These are phyloP conservation scores for Alectoris magna DNA, from an alignment of 2,797 vertebrate species.

Conservation along the genomic window DNA sequence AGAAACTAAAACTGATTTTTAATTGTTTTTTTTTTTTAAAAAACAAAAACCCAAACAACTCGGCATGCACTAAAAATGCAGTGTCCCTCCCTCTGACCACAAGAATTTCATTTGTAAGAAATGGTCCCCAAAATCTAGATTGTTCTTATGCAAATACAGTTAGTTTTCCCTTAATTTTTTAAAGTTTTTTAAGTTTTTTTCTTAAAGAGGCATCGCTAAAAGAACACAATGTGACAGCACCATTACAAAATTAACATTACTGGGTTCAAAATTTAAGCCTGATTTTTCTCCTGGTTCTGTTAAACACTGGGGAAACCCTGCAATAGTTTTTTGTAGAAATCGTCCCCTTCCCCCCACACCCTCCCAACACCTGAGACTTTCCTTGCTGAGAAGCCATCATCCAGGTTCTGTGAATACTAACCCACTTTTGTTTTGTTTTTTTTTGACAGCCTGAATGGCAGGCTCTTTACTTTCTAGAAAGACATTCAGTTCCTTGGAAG, in stretches of 20 bases:
- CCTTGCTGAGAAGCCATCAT: slow-evolving; percentile 83
- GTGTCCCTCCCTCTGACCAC: slow-evolving; percentile 44
- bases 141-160: slow-evolving; percentile 73
- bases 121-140: slow-evolving; percentile 80
- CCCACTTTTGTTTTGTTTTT: slow-evolving; percentile 70
- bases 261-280: slow-evolving; percentile 83
- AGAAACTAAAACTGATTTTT: slow-evolving; percentile 38
- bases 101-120: slow-evolving; percentile 72
- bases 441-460: slow-evolving; percentile 86
- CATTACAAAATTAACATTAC: slow-evolving; percentile 88
- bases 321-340: slow-evolving; percentile 72
- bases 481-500: slow-evolving; percentile 83
- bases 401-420: slow-evolving; percentile 86
- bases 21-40: not conserved
- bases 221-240: slow-evolving; percentile 84
- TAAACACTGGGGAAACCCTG: slow-evolving; percentile 77
- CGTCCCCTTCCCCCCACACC: slow-evolving; percentile 66
- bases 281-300: slow-evolving; percentile 73
- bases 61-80: slow-evolving; percentile 67
- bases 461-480: slow-evolving; percentile 79
- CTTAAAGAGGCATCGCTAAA: slow-evolving; percentile 82
- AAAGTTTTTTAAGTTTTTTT: not conserved
- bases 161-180: slow-evolving; percentile 75
- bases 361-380: slow-evolving; percentile 80
- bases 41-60: not conserved